Base-by-base conservation (phyloP, 2,113 vertebrate genomes). In the Tenebrosternarchus preto region DNA sequence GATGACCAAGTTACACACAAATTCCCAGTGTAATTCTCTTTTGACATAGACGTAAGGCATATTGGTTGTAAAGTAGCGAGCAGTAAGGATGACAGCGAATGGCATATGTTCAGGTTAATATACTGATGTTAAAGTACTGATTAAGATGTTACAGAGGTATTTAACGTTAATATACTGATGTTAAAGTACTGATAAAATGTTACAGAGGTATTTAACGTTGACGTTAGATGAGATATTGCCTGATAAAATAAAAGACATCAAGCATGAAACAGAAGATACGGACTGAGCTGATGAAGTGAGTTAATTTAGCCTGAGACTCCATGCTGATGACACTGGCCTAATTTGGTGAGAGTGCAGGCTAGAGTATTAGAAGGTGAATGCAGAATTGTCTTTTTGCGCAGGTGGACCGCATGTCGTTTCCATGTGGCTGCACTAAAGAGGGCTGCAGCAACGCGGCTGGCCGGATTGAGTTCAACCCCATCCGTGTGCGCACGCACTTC, bases 401-500 rank as follows among this genome's bases (percentile, higher is more conserved):
- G 98, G 98, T 99, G 94, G 98, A 99, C 92, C 98, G 98, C 39
- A 98, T 99, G 98, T 97, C 96, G 73, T 99, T 99, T 87, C 98
- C 97, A 0, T 99, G 98, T 6, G 98, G 98, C 89, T 99, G 98
- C 91, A 95, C 95, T 84, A 98, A 98, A 88, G 97, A 98, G 89
- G 97, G 98, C 85, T 99, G 98, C 91, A 99, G 95, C 89, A 99
- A 99, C 88, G 94, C 95, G 27, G 95, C 96, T 15, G 98, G 98
- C 78, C 93, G 98, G 89, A 98, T 99, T 76, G 98, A 99, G 90
- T 99, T 99, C 87, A 99, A 98, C 88, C 98, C 98, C 64, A 98
- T 99, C 88, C 95, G 98, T n/a, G 98, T 99, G 81, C 96, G 98
- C 90, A 99, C 98, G 89, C 98, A 99, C 89, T 99, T 99, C 92